phyloP scores from a whole-genome alignment of 2,113 vertebrate genomes.

The Alectura lathami region DNA sequence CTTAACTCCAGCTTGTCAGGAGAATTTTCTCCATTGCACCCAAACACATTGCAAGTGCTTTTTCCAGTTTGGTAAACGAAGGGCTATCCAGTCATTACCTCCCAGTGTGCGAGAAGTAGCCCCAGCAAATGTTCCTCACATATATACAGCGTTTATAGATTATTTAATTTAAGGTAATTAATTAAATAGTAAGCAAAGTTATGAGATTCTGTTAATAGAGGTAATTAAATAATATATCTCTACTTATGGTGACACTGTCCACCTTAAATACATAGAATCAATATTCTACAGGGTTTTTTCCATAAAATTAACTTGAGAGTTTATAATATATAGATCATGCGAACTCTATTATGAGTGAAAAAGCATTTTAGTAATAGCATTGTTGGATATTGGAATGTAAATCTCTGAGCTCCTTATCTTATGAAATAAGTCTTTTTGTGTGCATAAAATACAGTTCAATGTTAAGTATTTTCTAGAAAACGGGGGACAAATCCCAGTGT shows the following conservation, averaged over 20 bases:
- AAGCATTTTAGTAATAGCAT: slow-evolving; percentile 50
- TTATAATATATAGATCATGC: slow-evolving; percentile 65
- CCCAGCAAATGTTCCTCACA: not conserved
- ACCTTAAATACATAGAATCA: slow-evolving; percentile 17
- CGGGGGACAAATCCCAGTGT: slow-evolving; percentile 68
- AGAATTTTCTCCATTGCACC: slow-evolving; percentile 34
- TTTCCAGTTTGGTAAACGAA: not conserved
- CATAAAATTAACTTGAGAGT: slow-evolving; percentile 35
- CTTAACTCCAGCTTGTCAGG: slow-evolving; percentile 36
- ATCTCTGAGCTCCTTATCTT: slow-evolving; percentile 69
- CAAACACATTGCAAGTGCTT: not conserved
- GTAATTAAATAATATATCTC: not conserved
- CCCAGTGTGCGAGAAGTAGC: not conserved
- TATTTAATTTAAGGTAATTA: not conserved
- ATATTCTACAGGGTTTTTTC: not conserved
- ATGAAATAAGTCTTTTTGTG: slow-evolving; percentile 67
- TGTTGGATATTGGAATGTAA: slow-evolving; percentile 71
- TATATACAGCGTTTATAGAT: not conserved
- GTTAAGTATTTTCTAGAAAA: slow-evolving; percentile 76
- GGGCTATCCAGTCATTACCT: not conserved
- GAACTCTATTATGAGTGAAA: slow-evolving; percentile 50
- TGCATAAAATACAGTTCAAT: slow-evolving; percentile 75
- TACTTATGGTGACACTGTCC: not conserved
- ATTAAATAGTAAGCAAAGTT: not conserved
- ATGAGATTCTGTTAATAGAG: not conserved